These are phyloP conservation scores for Neodiprion virginianus DNA, from an alignment of 1,140 invertebrate genomes.

Conservation along the genomic window DNA sequence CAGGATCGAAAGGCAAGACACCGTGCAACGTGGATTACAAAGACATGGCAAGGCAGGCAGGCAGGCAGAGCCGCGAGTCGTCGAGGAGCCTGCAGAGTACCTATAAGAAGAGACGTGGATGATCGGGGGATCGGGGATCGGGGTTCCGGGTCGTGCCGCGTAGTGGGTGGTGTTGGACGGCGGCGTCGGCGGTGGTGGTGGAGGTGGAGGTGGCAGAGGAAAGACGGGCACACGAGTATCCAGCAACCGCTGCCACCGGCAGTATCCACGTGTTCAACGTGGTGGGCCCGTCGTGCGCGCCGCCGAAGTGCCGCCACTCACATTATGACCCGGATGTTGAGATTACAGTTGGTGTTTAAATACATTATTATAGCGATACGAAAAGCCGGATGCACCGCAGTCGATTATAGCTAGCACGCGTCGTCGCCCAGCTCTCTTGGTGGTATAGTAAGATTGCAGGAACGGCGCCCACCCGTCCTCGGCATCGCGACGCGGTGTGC, in stretches of 20 bases:
- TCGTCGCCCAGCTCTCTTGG: slow-evolving; percentile 48
- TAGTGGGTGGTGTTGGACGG: slow-evolving; percentile 12
- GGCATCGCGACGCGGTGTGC: too few species aligned
- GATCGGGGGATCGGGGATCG: slow-evolving; percentile 31
- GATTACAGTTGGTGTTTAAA: slow-evolving; percentile 60
- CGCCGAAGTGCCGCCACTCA: slow-evolving; percentile 29
- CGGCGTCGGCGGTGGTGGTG: slow-evolving; percentile 19
- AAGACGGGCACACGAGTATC: slow-evolving; percentile 45
- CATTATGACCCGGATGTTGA: slow-evolving; percentile 65
- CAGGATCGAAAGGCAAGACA: too few species aligned
- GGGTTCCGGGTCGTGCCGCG: slow-evolving; percentile 18
- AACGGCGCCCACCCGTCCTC: too few species aligned
- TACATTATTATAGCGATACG: slow-evolving; percentile 44
- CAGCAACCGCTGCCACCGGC: slow-evolving; percentile 56
- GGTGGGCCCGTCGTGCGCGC: slow-evolving; percentile 39
- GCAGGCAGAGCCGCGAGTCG: neutral
- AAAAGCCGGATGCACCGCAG: slow-evolving; percentile 57
- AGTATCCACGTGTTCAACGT: slow-evolving; percentile 64
- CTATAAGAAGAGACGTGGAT: slow-evolving; percentile 22
- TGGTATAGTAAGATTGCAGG: too few species aligned
- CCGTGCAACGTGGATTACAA: too few species aligned
- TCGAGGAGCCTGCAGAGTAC: neutral
- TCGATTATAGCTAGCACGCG: slow-evolving; percentile 25
- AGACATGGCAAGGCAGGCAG: too few species aligned
- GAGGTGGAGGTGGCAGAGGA: slow-evolving; percentile 22